Base-by-base conservation (phyloP, 2,888 invertebrate genomes). In the Tryphoninae sp. region DNA sequence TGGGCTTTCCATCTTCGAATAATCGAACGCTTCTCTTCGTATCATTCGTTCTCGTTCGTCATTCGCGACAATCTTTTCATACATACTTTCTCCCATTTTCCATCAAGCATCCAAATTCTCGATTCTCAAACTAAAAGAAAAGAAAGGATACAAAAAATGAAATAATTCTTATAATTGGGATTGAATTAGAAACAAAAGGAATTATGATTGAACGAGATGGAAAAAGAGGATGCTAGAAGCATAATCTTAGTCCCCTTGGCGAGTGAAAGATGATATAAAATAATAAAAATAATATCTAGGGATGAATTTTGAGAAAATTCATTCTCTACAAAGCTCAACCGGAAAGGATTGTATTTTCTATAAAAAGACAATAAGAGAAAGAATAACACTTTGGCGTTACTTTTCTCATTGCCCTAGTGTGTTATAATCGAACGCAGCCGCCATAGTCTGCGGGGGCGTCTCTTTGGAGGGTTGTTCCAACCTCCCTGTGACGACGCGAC, bases 1-100 rank as follows among this genome's bases (percentile, higher is more conserved):
- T 82, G 82, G 84, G 33, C 33, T 33, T 84, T 83, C 78, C 65
- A 73, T 77, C 76, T 76, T 67, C 72, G 53, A 33, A 76, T 83
- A 82, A 84, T 86, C 79, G 68, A 80, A 81, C 61, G 26, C 75
- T 59, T 42, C 53, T 42, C 53, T 73, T 16, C 61, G 78, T 76
- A 9, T 53, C 33, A 19, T 77, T 40, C 77, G 76, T 55, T 69
- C 71, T 77, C 68, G 11, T 74, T 74, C 68, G 55, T 61, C 33
- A 33, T 58, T 58, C 40, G 2, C 45, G 13, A 45, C 2, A 9
- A 45, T 3, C 2, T 13, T 13, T 45, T 2, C 45, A 45, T 13
- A 13, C 45, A 45, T 11, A 33, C 4, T 0, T 33, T 33, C 1
- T 6, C 33, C 7, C 6, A 33, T 33, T 33, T 0, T 33, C 6